Evolutionary conservation across 2,113 vertebrate genomes (phyloP).

Genomic region (Neodontobutis hainanensis): DNA sequence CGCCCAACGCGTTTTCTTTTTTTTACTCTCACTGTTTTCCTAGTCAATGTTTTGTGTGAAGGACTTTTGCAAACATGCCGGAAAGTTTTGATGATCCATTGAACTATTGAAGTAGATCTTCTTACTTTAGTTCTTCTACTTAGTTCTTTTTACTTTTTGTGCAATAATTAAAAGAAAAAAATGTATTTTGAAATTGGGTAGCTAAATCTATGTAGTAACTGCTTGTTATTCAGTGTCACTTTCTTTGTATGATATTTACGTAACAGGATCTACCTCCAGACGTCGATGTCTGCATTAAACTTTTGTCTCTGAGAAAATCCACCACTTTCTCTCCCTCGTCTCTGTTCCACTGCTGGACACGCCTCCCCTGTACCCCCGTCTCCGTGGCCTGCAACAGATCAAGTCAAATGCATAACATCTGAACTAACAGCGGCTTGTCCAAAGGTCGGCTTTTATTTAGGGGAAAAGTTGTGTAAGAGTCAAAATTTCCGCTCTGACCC

Average conservation of each 20-base stretch:
- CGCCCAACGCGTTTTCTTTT: no score
- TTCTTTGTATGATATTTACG: no score
- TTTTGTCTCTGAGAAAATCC: constrained; percentile 68
- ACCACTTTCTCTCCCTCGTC: constrained; percentile 69
- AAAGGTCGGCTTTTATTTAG: constrained; percentile 37
- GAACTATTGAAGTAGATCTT: no score
- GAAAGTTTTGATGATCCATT: no score
- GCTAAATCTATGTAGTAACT: no score
- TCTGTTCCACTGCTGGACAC: constrained; percentile 62
- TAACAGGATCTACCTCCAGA: constrained; percentile 57
- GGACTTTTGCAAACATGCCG: no score
- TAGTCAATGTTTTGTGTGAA: no score
- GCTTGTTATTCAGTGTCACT: no score
- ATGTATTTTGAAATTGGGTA: not conserved
- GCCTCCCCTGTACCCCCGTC: constrained; percentile 26
- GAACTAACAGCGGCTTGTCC: constrained; percentile 53
- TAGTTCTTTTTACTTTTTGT: no score
- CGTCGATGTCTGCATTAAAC: constrained; percentile 64
- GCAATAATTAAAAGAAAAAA: no score
- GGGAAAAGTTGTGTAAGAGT: constrained; percentile 31
- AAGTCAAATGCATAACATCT: constrained; percentile 53
- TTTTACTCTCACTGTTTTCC: no score
- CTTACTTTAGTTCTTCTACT: no score
- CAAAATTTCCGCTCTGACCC: constrained; percentile 30
- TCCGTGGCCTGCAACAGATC: constrained; percentile 48